These are phyloP conservation scores for Paramormyrops hopkinsi DNA, from an alignment of 2,797 vertebrate species.

Conservation along the genomic window DNA sequence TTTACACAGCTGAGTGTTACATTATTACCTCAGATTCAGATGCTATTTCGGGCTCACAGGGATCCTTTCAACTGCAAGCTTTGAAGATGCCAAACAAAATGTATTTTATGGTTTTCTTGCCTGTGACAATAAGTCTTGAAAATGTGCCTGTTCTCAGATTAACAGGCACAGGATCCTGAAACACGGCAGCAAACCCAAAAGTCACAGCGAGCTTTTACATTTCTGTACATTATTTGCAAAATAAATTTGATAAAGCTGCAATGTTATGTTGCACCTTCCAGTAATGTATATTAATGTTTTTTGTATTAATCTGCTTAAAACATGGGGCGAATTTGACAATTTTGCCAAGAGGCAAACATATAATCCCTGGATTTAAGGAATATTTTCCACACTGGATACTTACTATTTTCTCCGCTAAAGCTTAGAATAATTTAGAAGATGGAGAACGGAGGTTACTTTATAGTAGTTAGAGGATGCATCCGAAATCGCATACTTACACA, in stretches of 20 bases:
- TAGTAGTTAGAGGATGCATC: not conserved
- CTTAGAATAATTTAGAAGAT: not conserved
- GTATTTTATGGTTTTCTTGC: not conserved
- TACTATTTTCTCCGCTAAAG: not conserved
- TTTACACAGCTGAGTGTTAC: not conserved
- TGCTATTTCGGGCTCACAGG: not conserved
- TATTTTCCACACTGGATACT: not conserved
- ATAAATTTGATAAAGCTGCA: not conserved
- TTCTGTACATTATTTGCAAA: not conserved
- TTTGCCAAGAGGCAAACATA: not conserved
- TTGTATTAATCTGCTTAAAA: not conserved
- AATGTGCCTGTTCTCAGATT: not conserved
- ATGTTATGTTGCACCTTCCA: not conserved
- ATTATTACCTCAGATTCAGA: not conserved
- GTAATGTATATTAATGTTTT: not conserved
- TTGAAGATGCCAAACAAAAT: not conserved
- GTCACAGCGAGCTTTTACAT: not conserved
- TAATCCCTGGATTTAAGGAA: not conserved
- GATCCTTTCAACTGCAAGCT: not conserved
- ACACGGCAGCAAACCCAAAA: not conserved
- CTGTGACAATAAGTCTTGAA: not conserved
- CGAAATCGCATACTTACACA: not conserved
- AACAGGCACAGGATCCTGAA: not conserved
- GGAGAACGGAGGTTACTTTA: not conserved
- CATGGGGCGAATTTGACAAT: not conserved